A percentile compares a stretch with the other conserved stretches of the same genome.
These are phyloP conservation scores for Drosophila kurseongensis DNA, from an alignment of 1,140 invertebrate species.

Conservation along the genomic window DNA sequence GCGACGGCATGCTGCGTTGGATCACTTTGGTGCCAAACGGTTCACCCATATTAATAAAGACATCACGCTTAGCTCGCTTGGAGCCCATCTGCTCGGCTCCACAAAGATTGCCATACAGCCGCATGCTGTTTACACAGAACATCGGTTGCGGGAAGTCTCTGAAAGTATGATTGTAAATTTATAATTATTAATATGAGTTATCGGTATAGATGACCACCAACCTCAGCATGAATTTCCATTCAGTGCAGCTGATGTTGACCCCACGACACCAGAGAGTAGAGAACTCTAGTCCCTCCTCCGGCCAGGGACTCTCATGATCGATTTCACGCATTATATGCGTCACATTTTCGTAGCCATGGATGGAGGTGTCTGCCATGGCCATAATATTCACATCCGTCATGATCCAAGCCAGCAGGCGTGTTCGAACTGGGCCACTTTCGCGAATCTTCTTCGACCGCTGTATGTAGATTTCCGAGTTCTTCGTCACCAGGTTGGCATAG, in stretches of 20 bases:
- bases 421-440: slow-evolving; percentile 89
- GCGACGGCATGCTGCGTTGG: slow-evolving; percentile 94
- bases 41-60: slow-evolving; percentile 89
- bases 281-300: slow-evolving; percentile 95
- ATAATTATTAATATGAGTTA: neutral
- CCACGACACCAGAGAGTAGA: slow-evolving; percentile 96
- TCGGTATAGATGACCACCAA: slow-evolving; percentile 8
- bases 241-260: slow-evolving; percentile 91
- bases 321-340: slow-evolving; percentile 91
- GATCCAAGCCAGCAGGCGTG: slow-evolving; percentile 92
- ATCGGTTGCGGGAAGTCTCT: slow-evolving; percentile 98
- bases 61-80: slow-evolving; percentile 90
- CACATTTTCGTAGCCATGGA: slow-evolving; percentile 93
- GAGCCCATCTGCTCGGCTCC: slow-evolving; percentile 95
- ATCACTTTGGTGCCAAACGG: slow-evolving; percentile 90
- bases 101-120: slow-evolving; percentile 94
- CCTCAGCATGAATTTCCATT: slow-evolving; percentile 93
- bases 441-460: slow-evolving; percentile 94
- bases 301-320: slow-evolving; percentile 95
- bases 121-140: slow-evolving; percentile 92
- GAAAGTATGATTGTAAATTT: neutral
- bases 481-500: slow-evolving; percentile 92
- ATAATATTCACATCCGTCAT: slow-evolving; percentile 92
- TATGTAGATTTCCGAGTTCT: slow-evolving; percentile 98
- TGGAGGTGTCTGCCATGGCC: slow-evolving; percentile 93